Base-by-base conservation (phyloP, 2,888 invertebrate genomes). In the Temnothorax unifasciatus region DNA sequence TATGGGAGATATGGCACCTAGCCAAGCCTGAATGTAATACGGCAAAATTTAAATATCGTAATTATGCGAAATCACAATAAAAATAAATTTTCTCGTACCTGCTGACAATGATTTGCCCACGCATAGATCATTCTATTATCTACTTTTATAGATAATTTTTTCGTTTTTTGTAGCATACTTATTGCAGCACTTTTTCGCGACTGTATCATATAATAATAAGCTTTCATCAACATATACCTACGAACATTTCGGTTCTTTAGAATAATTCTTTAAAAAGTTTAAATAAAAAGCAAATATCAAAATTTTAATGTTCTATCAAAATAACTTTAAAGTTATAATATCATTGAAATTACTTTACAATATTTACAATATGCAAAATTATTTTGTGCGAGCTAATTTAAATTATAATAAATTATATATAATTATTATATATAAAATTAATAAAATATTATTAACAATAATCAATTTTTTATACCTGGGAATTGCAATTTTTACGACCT, bases 101-200 rank as follows among this genome's bases (percentile, higher is more conserved):
- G 95, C 88, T 95, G 94, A 13, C 95, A 96, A 89, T 96, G 96
- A 81, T 95, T 93, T 8, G 95, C 95, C 96, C 96, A 96, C 38
- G 94, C 92, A 34, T 94, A 90, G 68, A 96, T 94, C 73, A 95
- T 91, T 34, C 92, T 91, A 88, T 96, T 95, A 0, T 94, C 93
- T 79, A 93, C 92, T 85, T 95, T 92, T 34, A 92, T 92, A 0
- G 96, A 95, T 1, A 93, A 21, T 13, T 94, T 94, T 52, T 93
- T 93, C 0, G 96, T 94, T 87, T 95, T 95, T 59, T 93, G 93
- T 75, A 96, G 86, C 64, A 95, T 89, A 69, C 90, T 95, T 44
- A 94, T 93, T 0, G 95, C 96, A 1, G 90, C 86, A 18, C 89
- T 92, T 85, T 95, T 95, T 59, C 95, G 95, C n/a, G 95, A 95